Conservation (phyloP, 2,113 vertebrate genomes). For the Phoxinus phoxinus region DNA sequence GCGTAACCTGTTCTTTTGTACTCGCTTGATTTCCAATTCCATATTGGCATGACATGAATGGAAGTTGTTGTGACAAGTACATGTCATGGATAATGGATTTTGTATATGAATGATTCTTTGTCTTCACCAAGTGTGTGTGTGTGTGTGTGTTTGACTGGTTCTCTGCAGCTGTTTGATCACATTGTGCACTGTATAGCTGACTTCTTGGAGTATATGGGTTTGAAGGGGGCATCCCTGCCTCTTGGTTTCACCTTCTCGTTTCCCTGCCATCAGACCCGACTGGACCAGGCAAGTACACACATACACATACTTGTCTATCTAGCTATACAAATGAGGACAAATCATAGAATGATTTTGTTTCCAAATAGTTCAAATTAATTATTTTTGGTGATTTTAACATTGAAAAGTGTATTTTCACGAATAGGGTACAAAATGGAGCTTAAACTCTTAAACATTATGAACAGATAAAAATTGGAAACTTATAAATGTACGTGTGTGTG, state of each 20-base stretch:
- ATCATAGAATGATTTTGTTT: not conserved
- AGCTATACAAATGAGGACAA: not conserved
- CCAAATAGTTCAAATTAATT: not conserved
- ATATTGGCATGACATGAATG: too few species aligned
- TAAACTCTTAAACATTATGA: not conserved
- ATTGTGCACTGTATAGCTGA: constrained; percentile 91
- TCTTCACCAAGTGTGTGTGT: not conserved
- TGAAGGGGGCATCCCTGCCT: constrained; percentile 88
- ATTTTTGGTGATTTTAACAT: not conserved
- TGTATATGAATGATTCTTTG: not conserved
- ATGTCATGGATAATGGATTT: not conserved
- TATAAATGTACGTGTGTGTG: too few species aligned
- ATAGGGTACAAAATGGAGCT: not conserved
- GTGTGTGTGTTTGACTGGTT: not conserved
- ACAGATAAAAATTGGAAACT: too few species aligned
- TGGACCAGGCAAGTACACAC: constrained; percentile 84
- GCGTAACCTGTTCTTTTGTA: not conserved
- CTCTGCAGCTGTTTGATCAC: constrained; percentile 89
- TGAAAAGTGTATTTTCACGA: not conserved
- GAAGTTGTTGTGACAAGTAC: not conserved
- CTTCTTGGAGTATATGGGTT: constrained; percentile 96
- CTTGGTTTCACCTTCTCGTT: constrained; percentile 98
- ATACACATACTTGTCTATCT: not conserved
- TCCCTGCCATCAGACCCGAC: constrained; percentile 88
- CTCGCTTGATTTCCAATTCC: not conserved